Conservation (phyloP, 2,113 vertebrate species). For the Grammomys surdaster region DNA sequence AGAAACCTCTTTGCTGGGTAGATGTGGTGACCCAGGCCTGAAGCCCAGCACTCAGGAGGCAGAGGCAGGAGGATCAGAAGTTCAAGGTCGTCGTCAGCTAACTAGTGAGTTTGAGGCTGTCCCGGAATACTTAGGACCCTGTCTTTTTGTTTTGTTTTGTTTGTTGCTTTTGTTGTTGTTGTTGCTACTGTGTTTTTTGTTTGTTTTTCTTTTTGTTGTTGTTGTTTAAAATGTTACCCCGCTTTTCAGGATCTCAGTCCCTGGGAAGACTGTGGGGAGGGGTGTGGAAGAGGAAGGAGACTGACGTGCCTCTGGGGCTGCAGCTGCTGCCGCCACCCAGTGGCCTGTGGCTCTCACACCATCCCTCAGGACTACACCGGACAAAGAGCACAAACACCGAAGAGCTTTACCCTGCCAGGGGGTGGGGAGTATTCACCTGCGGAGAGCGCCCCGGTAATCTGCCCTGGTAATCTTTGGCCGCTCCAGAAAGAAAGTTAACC, state of each 20-base stretch:
- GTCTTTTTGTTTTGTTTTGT: too few species aligned
- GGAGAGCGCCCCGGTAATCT: not conserved
- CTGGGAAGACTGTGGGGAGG: not conserved
- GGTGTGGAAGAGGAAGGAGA: not conserved
- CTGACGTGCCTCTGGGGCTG: fast-evolving
- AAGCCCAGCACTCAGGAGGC: not conserved
- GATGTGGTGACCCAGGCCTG: too few species aligned
- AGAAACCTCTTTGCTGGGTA: too few species aligned
- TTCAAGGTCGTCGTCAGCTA: not conserved
- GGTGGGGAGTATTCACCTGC: not conserved
- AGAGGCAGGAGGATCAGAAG: not conserved
- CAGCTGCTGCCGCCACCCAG: not conserved
- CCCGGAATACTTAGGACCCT: too few species aligned
- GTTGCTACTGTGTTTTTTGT: too few species aligned
- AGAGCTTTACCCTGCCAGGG: constrained; percentile 22
- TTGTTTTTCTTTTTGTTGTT: not conserved
- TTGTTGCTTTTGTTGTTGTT: too few species aligned
- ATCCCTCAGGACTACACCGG: not conserved
- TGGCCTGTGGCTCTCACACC: not conserved
- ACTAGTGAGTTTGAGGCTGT: not conserved
- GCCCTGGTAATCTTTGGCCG: not conserved
- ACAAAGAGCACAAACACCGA: not conserved
- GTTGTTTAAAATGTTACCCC: not conserved
- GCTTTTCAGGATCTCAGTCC: not conserved
- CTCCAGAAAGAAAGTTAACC: constrained; percentile 10